Base-by-base conservation (phyloP, 2,888 invertebrate species). In the Pycnomerus fuliginosus region DNA sequence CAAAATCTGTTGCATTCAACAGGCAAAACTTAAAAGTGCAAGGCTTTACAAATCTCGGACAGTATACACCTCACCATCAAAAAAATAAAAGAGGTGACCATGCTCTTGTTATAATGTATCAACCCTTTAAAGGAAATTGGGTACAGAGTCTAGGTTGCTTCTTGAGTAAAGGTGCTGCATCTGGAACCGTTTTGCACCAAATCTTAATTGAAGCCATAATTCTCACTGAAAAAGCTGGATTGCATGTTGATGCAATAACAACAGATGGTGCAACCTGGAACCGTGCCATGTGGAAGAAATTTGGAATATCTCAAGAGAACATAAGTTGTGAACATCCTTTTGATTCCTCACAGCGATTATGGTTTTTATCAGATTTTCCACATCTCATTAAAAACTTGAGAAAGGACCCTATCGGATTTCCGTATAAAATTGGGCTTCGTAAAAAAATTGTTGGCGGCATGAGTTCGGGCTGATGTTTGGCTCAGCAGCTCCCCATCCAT, bases 251-350 rank as follows among this genome's bases (percentile, higher is more conserved):
- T 42, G 43, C 44, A n/a, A 25, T 52, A 3, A 35, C 39, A 16
- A 44, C 38, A 16, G 52, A 52, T 42, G 52, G 52, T 11, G 52
- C 48, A 10, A 20, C 43, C 7, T 52, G 50, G 48, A 53, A 54
- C 30, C 17, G 50, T 8, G 16, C 28, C 12, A 54, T 52, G 52
- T 54, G 52, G 54, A 45, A 50, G 12, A 25, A 40, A 14, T 50
- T 50, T 30, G 34, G 37, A 3, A 28, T 53, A 4, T 23, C 28
- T 8, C 43, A 33, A 14, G 31, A 32, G 28, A 28, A 36, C 16
- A 34, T 43, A 25, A 34, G 32, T 34, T 46, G 45, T 30, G 33
- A 25, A 10, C 50, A 51, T 24, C 22, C 37, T 8, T 29, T 35
- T 14, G 45, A 48, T 7, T 15, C 28, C 7, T 28, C 39, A 2